Base-by-base conservation (phyloP, 2,888 invertebrate species). In the Dicyrtoma fusca region DNA sequence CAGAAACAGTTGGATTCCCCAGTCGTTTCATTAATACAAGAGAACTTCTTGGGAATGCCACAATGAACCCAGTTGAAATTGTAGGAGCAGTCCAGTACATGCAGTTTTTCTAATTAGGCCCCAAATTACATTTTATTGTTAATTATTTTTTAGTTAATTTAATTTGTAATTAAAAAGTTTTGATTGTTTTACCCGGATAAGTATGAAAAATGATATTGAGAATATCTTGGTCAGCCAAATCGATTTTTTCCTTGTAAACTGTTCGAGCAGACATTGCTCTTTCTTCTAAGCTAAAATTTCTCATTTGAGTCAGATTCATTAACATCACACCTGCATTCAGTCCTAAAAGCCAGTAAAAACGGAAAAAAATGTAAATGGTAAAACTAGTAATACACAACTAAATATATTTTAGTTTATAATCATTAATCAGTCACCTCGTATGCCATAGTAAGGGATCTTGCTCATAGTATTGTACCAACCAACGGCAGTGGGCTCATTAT, bases 171-270 rank as follows among this genome's bases (percentile, higher is more conserved):
- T n/a, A n/a, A n/a, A n/a, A n/a, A n/a, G n/a, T n/a, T n/a, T n/a
- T n/a, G n/a, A 34, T 8, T 34, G 8, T 34, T 34, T 80, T 83
- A 89, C 89, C 89, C 80, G 92, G 90, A 85, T 92, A 90, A 83
- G 89, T 91, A 83, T 92, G 91, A 82, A 95, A 94, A 82, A 93
- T 91, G 82, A 95, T 92, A 82, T 95, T 95, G 81, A 95, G 92
- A 80, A 95, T 89, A 86, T 97, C 97, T 86, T 97, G 97, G 85
- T 97, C 97, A n/a, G 97, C 97, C 94, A 95, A 97, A 0, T 94
- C 94, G 75, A 97, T 92, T 81, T 92, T 89, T 14, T 91, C 83
- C 82, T 90, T 91, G 85, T 93, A 97, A 82, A 92, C 89, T 77
- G 91, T 88, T 84, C 93, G 92, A 79, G 95, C 91, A 3, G 93